Evolutionary conservation across 2,888 invertebrate genomes (phyloP).

Genomic region (Leucania comma): DNA sequence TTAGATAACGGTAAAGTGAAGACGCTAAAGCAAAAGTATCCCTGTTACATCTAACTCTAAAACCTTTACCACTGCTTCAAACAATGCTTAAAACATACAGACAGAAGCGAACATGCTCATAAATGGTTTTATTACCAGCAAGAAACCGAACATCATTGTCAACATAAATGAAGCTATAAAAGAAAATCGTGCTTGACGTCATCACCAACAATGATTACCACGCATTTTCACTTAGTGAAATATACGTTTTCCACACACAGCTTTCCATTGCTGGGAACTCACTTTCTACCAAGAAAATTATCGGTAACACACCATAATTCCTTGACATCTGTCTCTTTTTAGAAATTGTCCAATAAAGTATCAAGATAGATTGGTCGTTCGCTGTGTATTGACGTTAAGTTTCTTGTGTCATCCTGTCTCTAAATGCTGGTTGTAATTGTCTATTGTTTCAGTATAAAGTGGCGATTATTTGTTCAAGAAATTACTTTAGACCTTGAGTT

Average conservation of each 20-base stretch:
- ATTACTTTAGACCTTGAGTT: slow-evolving; percentile 28
- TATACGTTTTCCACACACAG: slow-evolving; percentile 80
- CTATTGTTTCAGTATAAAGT: slow-evolving; percentile 72
- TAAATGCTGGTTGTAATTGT: slow-evolving; percentile 72
- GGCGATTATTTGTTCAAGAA: slow-evolving; percentile 61
- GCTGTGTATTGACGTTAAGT: slow-evolving; percentile 72
- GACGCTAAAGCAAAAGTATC: not conserved
- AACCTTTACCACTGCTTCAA: not conserved
- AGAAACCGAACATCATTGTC: slow-evolving; percentile 25
- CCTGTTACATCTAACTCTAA: slow-evolving; percentile 1
- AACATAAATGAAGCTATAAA: slow-evolving; percentile 30
- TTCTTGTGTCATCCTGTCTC: slow-evolving; percentile 75
- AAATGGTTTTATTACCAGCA: slow-evolving; percentile 10
- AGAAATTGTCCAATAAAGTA: slow-evolving; percentile 25
- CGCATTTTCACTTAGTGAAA: slow-evolving; percentile 78
- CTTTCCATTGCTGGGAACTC: slow-evolving; percentile 78
- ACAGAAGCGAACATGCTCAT: slow-evolving; percentile 2
- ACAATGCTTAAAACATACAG: slow-evolving; percentile 18
- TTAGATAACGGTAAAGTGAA: not conserved
- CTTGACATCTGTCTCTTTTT: slow-evolving; percentile 55
- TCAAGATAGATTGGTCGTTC: slow-evolving; percentile 48
- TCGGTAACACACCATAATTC: slow-evolving; percentile 60
- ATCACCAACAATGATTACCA: slow-evolving; percentile 61
- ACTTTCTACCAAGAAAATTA: slow-evolving; percentile 80
- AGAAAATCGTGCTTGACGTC: slow-evolving; percentile 43